Conservation (phyloP, 2,797 vertebrate genomes). For the Pangasius macronema region DNA sequence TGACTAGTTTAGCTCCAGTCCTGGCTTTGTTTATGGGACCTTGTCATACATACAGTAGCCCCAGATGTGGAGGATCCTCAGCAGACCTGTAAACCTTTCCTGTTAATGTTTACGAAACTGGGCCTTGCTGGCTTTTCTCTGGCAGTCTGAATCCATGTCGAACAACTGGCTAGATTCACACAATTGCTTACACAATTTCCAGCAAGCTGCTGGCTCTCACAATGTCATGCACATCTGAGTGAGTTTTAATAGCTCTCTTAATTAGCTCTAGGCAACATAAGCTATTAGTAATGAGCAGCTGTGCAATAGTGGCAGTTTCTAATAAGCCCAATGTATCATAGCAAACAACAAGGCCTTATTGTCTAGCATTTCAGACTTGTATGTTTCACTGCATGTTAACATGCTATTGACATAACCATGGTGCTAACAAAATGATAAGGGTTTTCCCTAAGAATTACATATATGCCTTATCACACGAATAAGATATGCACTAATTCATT, state of each 20-base stretch:
- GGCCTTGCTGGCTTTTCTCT: slow-evolving; percentile 68
- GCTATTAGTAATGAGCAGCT: slow-evolving; percentile 79
- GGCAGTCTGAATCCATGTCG: slow-evolving; percentile 68
- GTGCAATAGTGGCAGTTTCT: slow-evolving; percentile 69
- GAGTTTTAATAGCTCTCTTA: slow-evolving; percentile 51
- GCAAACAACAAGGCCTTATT: slow-evolving; percentile 64
- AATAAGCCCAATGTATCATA: slow-evolving; percentile 84
- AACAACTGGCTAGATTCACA: slow-evolving; percentile 54
- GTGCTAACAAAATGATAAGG: slow-evolving; percentile 65
- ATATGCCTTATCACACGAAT: slow-evolving; percentile 78
- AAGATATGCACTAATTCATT: neutral
- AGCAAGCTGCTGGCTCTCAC: slow-evolving; percentile 41
- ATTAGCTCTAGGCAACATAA: slow-evolving; percentile 52
- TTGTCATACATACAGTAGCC: slow-evolving; percentile 61
- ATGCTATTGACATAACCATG: slow-evolving; percentile 72
- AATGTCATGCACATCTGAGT: slow-evolving; percentile 23
- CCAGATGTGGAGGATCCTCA: slow-evolving; percentile 62
- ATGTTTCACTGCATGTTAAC: slow-evolving; percentile 68
- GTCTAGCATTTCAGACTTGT: slow-evolving; percentile 62
- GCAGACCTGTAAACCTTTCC: slow-evolving; percentile 59
- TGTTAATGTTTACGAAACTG: slow-evolving; percentile 67
- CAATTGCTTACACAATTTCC: slow-evolving; percentile 60
- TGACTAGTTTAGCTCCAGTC: slow-evolving; percentile 26
- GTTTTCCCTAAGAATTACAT: slow-evolving; percentile 78
- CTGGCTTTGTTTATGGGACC: slow-evolving; percentile 56